These are phyloP conservation scores for Didymodactylos carnosus DNA, from an alignment of 2,888 invertebrate species.

Conservation along the genomic window DNA sequence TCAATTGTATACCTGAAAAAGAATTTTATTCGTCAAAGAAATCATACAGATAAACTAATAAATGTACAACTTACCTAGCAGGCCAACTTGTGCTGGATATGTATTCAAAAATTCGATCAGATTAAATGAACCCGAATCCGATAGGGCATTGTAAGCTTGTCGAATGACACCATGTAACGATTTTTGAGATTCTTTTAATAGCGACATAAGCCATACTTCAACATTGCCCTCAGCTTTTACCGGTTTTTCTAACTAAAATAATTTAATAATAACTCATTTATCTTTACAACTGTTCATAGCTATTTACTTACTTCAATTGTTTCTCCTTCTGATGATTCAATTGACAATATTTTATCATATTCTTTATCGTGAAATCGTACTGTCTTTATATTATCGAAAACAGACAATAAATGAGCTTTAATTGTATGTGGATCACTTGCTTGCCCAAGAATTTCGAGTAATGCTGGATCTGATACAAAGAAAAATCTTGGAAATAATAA, in stretches of 20 bases:
- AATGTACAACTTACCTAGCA: too few species aligned
- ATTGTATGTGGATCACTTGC: slow-evolving; percentile 35
- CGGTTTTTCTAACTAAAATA: background rate
- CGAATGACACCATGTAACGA: slow-evolving; percentile 79
- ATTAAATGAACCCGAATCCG: slow-evolving; percentile 47
- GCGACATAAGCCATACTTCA: slow-evolving; percentile 76
- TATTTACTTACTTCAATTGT: slow-evolving; percentile 39
- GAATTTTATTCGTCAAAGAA: background rate
- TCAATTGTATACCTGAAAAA: slow-evolving; percentile 77
- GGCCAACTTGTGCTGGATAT: slow-evolving; percentile 66
- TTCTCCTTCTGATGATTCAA: slow-evolving; percentile 78
- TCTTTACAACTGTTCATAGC: background rate
- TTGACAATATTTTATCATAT: slow-evolving; percentile 77
- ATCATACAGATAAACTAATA: background rate
- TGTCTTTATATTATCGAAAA: slow-evolving; percentile 73
- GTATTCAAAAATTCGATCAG: slow-evolving; percentile 66
- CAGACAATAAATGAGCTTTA: slow-evolving; percentile 74
- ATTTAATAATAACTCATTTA: background rate
- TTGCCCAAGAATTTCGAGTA: slow-evolving; percentile 35
- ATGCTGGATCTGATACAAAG: slow-evolving; percentile 36
- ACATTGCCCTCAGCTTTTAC: slow-evolving; percentile 36
- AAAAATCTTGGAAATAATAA: slow-evolving; percentile 35
- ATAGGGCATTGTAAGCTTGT: slow-evolving; percentile 57
- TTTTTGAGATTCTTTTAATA: slow-evolving; percentile 65
- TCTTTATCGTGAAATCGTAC: slow-evolving; percentile 86